Base-by-base conservation (phyloP, 2,113 vertebrate genomes). In the Coturnix japonica region DNA sequence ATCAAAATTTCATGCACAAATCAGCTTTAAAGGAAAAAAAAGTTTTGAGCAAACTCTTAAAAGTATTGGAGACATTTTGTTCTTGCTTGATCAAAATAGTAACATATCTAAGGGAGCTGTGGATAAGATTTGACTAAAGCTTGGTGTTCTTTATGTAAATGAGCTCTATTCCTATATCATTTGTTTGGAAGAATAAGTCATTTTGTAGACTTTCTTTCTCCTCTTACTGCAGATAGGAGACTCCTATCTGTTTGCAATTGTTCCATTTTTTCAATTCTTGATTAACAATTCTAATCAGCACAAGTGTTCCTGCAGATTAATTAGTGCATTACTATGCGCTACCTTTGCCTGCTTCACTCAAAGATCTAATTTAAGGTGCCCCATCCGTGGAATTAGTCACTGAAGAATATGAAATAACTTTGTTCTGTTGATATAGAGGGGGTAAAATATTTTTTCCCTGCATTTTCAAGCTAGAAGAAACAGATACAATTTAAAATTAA, bases 401-500 rank as follows among this genome's bases (percentile, higher is more conserved):
- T 0, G 8, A 75, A 22, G 30, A 71, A 35, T 78, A 82, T 35
- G 11, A 37, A 81, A 30, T 67, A 63, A 26, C 7, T 81, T 78
- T 22, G 28, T 49, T 85, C 25, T 33, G 8, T 59, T 85, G 43
- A 44, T 60, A 49, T 1, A 87, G n/a, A 47, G 31, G 13, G 56
- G 43, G 23, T 72, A 75, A 69, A 85, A 82, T 16, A 0, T 31
- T 69, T 85, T 59, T 47, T 31, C 2, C n/a, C 35, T 23, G 12
- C 28, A 43, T 60, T 47, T 53, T 88, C 17, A 88, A 79, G 14
- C 10, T 19, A 28, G 61, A 84, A 78, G 30, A 78, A 75, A 25
- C 54, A 30, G 23, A 59, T 82, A 54, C 12, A 15, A 77, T 96
- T 95, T 74, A 87, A 94, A 96, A 96, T 78, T 65, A 95, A 28